phyloP scores from a whole-genome alignment of 2,797 vertebrate genomes.

The Chaunax sp. region DNA sequence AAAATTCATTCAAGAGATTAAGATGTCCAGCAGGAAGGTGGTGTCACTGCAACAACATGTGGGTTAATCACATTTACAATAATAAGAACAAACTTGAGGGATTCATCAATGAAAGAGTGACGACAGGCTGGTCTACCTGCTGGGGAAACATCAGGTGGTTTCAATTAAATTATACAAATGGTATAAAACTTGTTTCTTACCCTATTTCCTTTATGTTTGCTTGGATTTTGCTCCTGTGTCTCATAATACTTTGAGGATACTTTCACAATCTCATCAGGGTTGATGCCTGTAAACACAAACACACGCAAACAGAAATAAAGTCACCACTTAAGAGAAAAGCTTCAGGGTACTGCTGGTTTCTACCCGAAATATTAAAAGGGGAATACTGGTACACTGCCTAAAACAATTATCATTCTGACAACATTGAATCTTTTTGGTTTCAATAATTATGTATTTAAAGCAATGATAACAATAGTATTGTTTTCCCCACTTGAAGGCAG shows the following conservation, averaged over 20 bases:
- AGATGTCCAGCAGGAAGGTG: no score
- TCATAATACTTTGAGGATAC: constrained; percentile 87
- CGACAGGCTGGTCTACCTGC: neutral
- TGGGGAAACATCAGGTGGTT: neutral
- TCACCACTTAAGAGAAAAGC: neutral
- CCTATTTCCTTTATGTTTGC: constrained; percentile 57
- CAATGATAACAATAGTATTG: neutral
- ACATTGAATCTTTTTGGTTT: no score
- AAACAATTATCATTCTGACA: neutral
- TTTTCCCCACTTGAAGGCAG: neutral
- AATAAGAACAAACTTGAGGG: neutral
- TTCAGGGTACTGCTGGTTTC: constrained; percentile 6
- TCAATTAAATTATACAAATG: neutral
- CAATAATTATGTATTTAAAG: no score
- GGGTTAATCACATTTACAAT: neutral
- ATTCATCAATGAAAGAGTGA: neutral
- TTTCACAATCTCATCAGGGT: constrained; percentile 90
- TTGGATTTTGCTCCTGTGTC: constrained; percentile 54
- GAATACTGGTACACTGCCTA: no score
- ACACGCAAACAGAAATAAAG: neutral
- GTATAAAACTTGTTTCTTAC: constrained; percentile 35
- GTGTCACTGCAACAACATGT: neutral
- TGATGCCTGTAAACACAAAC: constrained; percentile 85
- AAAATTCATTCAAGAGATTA: no score
- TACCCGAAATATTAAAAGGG: neutral